Conservation (phyloP, 1,140 invertebrate genomes). For the Drosophila insularis region DNA sequence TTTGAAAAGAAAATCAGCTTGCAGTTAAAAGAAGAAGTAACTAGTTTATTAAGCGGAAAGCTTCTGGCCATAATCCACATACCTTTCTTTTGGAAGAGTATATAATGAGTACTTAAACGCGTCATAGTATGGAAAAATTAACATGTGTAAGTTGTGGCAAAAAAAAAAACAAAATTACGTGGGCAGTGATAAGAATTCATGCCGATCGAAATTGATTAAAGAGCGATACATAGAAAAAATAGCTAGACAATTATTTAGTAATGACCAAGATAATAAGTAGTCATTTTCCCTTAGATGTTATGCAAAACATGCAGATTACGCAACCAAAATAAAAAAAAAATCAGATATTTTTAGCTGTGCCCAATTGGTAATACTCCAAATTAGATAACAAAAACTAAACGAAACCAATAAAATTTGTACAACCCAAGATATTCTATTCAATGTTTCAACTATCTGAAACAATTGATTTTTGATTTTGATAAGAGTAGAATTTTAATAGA, state of each 20-base stretch:
- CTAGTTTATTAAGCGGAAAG: no score
- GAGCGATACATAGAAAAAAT: not conserved
- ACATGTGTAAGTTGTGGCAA: not conserved
- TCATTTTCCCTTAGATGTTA: not conserved
- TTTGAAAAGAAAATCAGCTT: not conserved
- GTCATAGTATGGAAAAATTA: constrained; percentile 4
- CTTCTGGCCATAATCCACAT: not conserved
- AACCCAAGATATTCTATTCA: no score
- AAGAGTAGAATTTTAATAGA: no score
- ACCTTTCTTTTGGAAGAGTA: not conserved
- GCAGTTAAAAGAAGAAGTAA: no score
- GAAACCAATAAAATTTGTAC: no score
- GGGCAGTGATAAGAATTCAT: not conserved
- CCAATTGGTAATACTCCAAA: no score
- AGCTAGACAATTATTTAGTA: not conserved
- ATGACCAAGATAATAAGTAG: not conserved
- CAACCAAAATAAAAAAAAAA: no score
- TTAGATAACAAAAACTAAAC: no score
- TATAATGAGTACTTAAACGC: not conserved
- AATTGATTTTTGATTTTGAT: no score
- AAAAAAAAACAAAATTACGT: not conserved
- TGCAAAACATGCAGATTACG: no score
- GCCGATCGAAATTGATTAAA: not conserved
- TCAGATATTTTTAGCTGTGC: no score
- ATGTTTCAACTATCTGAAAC: no score